A percentile compares a stretch with the other conserved stretches of the same genome.
phyloP scores from a whole-genome alignment of 2,113 vertebrate genomes.

The Geothlypis trichas region DNA sequence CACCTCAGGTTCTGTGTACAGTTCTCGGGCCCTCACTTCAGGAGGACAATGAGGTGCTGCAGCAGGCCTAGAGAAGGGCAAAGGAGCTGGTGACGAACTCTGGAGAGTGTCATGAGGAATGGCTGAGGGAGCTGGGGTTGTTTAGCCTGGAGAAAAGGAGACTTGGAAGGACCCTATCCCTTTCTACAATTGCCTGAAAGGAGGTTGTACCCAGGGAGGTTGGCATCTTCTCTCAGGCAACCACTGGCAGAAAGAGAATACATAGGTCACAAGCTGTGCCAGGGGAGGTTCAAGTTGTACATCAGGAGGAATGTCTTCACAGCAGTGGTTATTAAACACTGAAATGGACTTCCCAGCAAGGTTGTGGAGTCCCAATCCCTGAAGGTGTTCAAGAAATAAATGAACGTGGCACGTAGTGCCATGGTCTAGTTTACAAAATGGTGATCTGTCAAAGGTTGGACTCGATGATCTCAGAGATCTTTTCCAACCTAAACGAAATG shows the following conservation, averaged over 20 bases:
- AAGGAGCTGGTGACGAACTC: not conserved
- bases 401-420: not conserved
- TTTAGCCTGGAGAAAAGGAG: not conserved
- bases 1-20: too few relatives aligned
- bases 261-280: not conserved
- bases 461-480: not conserved
- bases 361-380: not conserved
- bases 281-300: not conserved
- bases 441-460: not conserved
- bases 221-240: not conserved
- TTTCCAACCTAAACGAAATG: not conserved
- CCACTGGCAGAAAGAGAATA: not conserved
- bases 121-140: not conserved
- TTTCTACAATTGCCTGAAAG: not conserved
- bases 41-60: not conserved
- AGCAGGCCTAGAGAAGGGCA: not conserved
- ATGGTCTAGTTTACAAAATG: not conserved
- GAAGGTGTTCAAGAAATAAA: not conserved
- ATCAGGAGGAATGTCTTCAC: not conserved
- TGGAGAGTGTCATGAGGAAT: not conserved
- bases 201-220: not conserved
- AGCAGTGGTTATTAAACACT: not conserved
- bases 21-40: not conserved
- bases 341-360: not conserved
- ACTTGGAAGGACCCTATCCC: not conserved